A percentile compares a stretch with the other conserved stretches of the same genome.
Conservation (phyloP, 2,888 invertebrate genomes). For the Cosmorhoe ocellata region DNA sequence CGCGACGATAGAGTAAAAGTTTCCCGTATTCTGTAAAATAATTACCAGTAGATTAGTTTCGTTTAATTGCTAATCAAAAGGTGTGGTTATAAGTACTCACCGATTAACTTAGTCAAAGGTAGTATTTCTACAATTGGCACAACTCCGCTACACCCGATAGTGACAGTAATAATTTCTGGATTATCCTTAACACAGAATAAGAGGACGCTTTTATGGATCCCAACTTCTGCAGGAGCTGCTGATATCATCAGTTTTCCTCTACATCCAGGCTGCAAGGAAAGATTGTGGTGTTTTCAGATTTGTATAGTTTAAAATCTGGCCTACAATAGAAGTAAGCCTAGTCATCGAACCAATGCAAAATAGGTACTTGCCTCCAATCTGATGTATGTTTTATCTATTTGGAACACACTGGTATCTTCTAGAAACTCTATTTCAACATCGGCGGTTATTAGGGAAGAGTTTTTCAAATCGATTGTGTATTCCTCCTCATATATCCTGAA, state of each 20-base stretch:
- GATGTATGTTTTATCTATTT: slow-evolving; percentile 62
- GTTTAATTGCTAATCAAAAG: neutral
- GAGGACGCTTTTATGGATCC: slow-evolving; percentile 53
- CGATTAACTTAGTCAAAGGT: slow-evolving; percentile 64
- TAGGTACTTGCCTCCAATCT: slow-evolving; percentile 53
- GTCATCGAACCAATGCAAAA: too few relatives aligned
- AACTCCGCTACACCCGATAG: slow-evolving; percentile 76
- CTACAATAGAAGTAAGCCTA: too few relatives aligned
- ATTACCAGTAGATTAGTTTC: neutral
- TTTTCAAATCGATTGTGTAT: slow-evolving; percentile 76
- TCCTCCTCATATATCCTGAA: slow-evolving; percentile 73
- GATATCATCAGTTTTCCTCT: slow-evolving; percentile 60
- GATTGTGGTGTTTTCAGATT: neutral
- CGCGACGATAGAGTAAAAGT: slow-evolving; percentile 74
- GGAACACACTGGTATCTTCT: slow-evolving; percentile 69
- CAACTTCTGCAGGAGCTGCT: slow-evolving; percentile 67
- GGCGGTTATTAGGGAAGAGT: slow-evolving; percentile 77
- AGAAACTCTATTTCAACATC: slow-evolving; percentile 71
- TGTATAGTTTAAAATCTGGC: too few relatives aligned
- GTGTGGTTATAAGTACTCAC: slow-evolving; percentile 36
- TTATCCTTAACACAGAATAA: slow-evolving; percentile 81
- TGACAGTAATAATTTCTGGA: slow-evolving; percentile 78
- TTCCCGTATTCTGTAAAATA: slow-evolving; percentile 75
- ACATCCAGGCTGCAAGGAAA: slow-evolving; percentile 60
- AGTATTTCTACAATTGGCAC: slow-evolving; percentile 76